Percentiles rank a stretch among this genome's conserved stretches.
Evolutionary conservation across 2,797 vertebrate species (phyloP).

Genomic region (Malacoraja senta): DNA sequence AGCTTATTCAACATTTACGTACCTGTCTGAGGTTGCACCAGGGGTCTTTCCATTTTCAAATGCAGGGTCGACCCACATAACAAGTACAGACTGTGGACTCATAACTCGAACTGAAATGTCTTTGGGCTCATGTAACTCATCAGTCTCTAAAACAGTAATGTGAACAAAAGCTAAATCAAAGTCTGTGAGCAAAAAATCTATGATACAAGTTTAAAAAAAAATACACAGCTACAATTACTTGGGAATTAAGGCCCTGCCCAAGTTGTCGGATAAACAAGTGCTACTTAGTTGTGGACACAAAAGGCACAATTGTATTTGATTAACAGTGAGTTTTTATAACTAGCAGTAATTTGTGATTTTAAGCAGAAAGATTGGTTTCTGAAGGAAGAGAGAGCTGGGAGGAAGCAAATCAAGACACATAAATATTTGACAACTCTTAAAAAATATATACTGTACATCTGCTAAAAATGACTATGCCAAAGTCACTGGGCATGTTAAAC

Average conservation of each 20-base stretch:
- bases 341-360: too few species aligned
- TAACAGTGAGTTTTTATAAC: too few species aligned
- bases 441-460: too few species aligned
- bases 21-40: constrained; percentile 53
- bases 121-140: constrained; percentile 67
- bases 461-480: too few species aligned
- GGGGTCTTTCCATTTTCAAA: constrained; percentile 70
- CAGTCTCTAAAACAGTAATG: constrained; percentile 66
- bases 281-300: too few species aligned
- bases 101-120: constrained; percentile 87
- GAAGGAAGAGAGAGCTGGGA: too few species aligned
- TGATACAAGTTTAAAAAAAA: not conserved
- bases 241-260: not conserved
- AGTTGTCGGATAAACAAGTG: too few species aligned
- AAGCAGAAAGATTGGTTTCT: too few species aligned
- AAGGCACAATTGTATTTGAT: too few species aligned
- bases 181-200: not conserved
- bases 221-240: not conserved
- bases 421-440: too few species aligned
- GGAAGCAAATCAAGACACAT: too few species aligned
- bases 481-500: too few species aligned
- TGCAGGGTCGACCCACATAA: constrained; percentile 83
- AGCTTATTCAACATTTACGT: constrained; percentile 1
- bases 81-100: constrained; percentile 86
- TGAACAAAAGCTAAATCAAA: not conserved